These are phyloP conservation scores for Myiagra hebetior DNA, from an alignment of 2,113 vertebrate genomes.

Conservation along the genomic window DNA sequence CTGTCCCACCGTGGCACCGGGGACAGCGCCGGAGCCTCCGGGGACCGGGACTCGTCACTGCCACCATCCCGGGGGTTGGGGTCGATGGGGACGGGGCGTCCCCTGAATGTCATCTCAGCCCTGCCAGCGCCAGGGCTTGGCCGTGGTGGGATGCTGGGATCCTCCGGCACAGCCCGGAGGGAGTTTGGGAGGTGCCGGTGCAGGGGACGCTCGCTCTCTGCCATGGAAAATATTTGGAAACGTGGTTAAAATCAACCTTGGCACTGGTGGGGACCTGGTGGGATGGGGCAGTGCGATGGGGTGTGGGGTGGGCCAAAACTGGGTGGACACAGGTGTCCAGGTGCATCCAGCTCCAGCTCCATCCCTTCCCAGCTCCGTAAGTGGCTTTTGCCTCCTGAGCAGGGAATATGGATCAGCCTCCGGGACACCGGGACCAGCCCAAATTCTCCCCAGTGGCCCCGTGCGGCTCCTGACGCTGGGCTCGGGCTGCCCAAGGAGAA, in stretches of 20 bases:
- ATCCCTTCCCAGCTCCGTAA: fast-evolving
- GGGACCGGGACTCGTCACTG: not conserved
- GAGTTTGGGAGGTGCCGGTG: not conserved
- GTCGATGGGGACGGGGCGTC: fast-evolving
- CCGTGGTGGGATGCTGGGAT: not conserved
- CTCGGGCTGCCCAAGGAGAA: not conserved
- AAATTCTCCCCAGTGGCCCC: not conserved
- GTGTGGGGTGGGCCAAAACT: fast-evolving
- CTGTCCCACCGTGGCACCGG: not conserved
- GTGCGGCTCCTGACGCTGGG: not conserved
- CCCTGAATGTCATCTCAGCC: not conserved
- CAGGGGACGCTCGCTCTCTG: fast-evolving
- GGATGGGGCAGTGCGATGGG: fast-evolving
- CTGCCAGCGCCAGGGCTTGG: fast-evolving
- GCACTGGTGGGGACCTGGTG: fast-evolving
- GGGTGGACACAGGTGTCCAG: not conserved
- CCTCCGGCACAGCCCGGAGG: fast-evolving
- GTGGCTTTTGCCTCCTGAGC: not conserved
- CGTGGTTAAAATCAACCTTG: fast-evolving
- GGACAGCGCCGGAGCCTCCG: not conserved
- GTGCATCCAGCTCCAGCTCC: fast-evolving
- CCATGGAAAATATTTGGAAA: fast-evolving
- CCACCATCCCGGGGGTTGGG: not conserved
- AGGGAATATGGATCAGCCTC: fast-evolving
- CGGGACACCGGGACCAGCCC: not conserved